Conservation (phyloP, 2,888 invertebrate species). For the Thecocarcelia acutangulata region DNA sequence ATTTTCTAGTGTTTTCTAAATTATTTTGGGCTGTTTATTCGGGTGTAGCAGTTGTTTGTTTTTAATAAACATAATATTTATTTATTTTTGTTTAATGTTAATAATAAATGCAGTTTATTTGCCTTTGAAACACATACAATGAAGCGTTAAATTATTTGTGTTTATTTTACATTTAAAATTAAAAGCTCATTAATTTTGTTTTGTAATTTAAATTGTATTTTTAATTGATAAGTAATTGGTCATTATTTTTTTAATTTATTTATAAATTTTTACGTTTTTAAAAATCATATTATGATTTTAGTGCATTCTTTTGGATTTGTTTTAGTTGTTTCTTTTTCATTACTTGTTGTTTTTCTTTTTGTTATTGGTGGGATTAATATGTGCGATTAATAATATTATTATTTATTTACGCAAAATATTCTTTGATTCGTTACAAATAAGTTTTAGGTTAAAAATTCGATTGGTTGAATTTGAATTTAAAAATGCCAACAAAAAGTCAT, state of each 20-base stretch:
- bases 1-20: no score
- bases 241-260: conserved; percentile 51
- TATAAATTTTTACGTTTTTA: conserved; percentile 1
- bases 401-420: conserved; percentile 28
- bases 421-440: conserved; percentile 18
- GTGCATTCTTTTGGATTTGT: conserved; percentile 36
- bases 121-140: conserved; percentile 75
- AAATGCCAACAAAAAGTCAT: conserved; percentile 12
- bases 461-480: conserved; percentile 3
- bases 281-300: conserved; percentile 37
- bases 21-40: conserved; percentile 3
- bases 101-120: conserved; percentile 74
- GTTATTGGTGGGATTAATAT: conserved; percentile 78
- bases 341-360: neutral
- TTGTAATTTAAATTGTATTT: conserved; percentile 57
- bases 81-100: conserved; percentile 43
- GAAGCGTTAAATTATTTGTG: conserved; percentile 74
- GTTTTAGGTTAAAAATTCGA: conserved; percentile 16
- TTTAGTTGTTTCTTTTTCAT: neutral
- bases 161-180: conserved; percentile 53
- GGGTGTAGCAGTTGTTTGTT: conserved; percentile 28
- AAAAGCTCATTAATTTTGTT: conserved; percentile 75
- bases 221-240: conserved; percentile 63
- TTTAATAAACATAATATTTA: conserved; percentile 33
- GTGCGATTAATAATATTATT: conserved; percentile 53